Evolutionary conservation across 1,140 invertebrate species (phyloP), one percentile per base, ranked within the genome.

Genomic region (Achroia grisella): DNA sequence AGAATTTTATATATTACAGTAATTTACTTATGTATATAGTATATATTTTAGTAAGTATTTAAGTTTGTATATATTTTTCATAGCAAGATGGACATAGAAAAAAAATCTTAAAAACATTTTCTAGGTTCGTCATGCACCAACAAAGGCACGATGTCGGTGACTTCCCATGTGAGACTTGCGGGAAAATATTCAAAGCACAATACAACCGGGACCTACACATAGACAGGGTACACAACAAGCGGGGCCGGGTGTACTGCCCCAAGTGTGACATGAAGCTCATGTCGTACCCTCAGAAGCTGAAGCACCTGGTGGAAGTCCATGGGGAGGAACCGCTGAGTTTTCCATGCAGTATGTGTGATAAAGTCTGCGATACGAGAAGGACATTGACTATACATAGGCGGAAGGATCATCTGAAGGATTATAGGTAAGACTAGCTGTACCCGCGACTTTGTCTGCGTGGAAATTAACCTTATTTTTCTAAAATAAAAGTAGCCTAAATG

Each of bases 81-180:
- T n/a, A n/a, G n/a, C n/a, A n/a, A n/a, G n/a, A n/a, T n/a, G n/a
- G n/a, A n/a, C n/a, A n/a, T n/a, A n/a, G n/a, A n/a, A n/a, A n/a
- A n/a, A n/a, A n/a, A n/a, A n/a, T n/a, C n/a, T n/a, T n/a, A n/a
- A n/a, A n/a, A n/a, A n/a, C n/a, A 23, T 23, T 3, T 23, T 23
- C 6, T 6, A 23, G 17, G 17, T 75, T 87, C 4, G 62, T 77
- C 34, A 80, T 87, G 59, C 87, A 88, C 30, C 60, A 87, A 27
- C 75, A 81, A 37, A 50, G 76, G 4, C 86, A 87, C 51, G 82
- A 81, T 8, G 69, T 68, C 5, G 74, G 72, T 3, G 67, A 77
- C 4, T 83, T 63, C 8, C 80, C 83, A 11, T 89, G 88, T 53
- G 72, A 84, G 2, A 69, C 71, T 0, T 89, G 88, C 51, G 86